phyloP scores from a whole-genome alignment of 1,140 invertebrate genomes.

The Pygmarrhopalites habei region DNA sequence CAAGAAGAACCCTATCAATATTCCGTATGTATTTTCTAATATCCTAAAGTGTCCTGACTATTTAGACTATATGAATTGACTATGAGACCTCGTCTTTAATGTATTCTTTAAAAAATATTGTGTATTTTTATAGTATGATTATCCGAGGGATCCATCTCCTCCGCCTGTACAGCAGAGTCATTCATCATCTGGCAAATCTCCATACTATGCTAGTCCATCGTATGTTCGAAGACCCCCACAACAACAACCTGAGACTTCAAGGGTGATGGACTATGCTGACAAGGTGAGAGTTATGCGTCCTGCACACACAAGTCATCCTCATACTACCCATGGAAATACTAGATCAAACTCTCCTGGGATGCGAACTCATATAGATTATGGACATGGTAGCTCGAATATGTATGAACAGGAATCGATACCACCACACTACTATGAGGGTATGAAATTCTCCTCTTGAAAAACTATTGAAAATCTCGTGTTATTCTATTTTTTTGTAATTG shows the following conservation, averaged over 20 bases:
- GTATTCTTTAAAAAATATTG: not conserved
- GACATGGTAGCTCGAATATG: not conserved
- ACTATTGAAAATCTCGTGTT: not conserved
- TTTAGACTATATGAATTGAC: no score
- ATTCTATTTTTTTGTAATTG: not conserved
- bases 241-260: constrained; percentile 2
- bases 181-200: not conserved
- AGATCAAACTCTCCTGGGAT: not conserved
- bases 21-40: not conserved
- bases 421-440: not conserved
- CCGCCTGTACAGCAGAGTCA: not conserved
- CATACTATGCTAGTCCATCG: not conserved
- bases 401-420: constrained; percentile 1
- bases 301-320: not conserved
- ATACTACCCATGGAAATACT: not conserved
- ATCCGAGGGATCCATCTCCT: not conserved
- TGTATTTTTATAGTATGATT: not conserved
- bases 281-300: no score
- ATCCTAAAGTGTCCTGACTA: not conserved
- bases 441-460: not conserved
- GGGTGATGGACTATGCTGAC: constrained; percentile 19
- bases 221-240: not conserved
- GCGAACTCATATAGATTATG: not conserved
- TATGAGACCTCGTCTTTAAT: not conserved
- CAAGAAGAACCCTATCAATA: not conserved